Base-by-base conservation (phyloP, 2,797 vertebrate genomes). In the Aselliscus stoliczkanus region DNA sequence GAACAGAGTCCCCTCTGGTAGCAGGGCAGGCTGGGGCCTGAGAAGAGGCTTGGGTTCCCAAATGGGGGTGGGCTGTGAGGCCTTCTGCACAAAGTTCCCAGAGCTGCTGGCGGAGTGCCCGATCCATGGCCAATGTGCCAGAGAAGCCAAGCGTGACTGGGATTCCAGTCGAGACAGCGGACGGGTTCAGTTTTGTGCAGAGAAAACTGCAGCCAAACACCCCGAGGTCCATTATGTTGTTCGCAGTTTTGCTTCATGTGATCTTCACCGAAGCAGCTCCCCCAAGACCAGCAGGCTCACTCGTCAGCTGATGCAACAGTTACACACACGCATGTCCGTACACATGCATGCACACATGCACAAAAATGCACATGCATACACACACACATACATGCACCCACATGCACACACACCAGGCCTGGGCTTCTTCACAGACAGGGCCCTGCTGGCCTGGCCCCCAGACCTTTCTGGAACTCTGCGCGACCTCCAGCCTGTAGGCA, bases 101-200 rank as follows among this genome's bases (percentile, higher is more conserved):
- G 9, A 47, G 42, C 42, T 21, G 13, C 62, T 17, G 44, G 13
- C 23, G 0, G 42, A 20, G 29, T 0, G 2, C 72, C 42, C 0
- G 0, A 2, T 17, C 47, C 34, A 12, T 2, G 1, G 81, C 50
- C 42, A 0, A 1, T 5, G 2, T 0, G 1, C 39, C 60, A 0
- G 12, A 6, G 7, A 14, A 29, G 50, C 56, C 20, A 0, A 14
- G 20, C 23, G 2, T 6, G 18, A 37, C 39, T 6, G 4, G 42
- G 54, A 20, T 27, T 42, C 15, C 17, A 47, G 65, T 29, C 18
- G 20, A 20, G 29, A 34, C 1, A 27, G n/a, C 34, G 21, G 29
- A 11, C 0, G 0, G 7, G 20, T 27, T 31, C 9, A 0, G 14
- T 7, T 88, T 27, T 11, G 14, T 5, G 4, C 42, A 29, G 10